phyloP scores from a whole-genome alignment of 2,888 invertebrate species.

The Aricia artaxerxes region DNA sequence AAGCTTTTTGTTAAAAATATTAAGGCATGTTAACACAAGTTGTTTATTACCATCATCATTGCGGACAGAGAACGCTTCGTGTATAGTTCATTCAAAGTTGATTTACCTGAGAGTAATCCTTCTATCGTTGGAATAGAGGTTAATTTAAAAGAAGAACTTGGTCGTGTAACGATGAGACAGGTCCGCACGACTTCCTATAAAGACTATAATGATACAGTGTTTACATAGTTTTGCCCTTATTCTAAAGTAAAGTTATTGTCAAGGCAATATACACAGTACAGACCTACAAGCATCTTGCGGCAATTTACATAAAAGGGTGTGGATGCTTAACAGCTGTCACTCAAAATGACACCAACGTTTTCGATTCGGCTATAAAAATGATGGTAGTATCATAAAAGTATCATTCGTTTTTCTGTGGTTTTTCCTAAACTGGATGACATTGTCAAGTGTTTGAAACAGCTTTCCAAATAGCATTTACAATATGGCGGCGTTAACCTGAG shows the following conservation, averaged over 20 bases:
- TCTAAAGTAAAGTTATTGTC: neutral
- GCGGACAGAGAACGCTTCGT: neutral
- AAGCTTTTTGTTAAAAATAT: slow-evolving; percentile 26
- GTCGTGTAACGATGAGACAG: neutral
- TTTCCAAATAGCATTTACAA: too few species aligned
- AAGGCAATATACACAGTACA: neutral
- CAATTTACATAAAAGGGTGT: too few species aligned
- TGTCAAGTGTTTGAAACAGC: too few species aligned
- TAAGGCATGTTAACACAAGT: slow-evolving; percentile 22
- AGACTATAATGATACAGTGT: slow-evolving; percentile 12
- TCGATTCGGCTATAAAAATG: neutral
- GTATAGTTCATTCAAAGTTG: neutral
- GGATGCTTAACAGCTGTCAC: too few species aligned
- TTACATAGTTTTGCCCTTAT: slow-evolving; percentile 13
- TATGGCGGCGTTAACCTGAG: too few species aligned
- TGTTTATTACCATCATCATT: slow-evolving; percentile 20
- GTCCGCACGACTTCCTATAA: slow-evolving; percentile 20
- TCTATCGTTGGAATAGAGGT: neutral
- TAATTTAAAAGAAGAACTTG: neutral
- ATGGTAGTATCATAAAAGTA: too few species aligned
- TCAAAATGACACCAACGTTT: neutral
- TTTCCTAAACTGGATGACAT: too few species aligned
- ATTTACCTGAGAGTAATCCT: neutral
- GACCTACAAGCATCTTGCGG: neutral
- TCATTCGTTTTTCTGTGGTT: too few species aligned